A percentile compares a stretch with the other conserved stretches of the same genome.
phyloP scores from a whole-genome alignment of 1,140 invertebrate genomes.

The Drosophila saltans region DNA sequence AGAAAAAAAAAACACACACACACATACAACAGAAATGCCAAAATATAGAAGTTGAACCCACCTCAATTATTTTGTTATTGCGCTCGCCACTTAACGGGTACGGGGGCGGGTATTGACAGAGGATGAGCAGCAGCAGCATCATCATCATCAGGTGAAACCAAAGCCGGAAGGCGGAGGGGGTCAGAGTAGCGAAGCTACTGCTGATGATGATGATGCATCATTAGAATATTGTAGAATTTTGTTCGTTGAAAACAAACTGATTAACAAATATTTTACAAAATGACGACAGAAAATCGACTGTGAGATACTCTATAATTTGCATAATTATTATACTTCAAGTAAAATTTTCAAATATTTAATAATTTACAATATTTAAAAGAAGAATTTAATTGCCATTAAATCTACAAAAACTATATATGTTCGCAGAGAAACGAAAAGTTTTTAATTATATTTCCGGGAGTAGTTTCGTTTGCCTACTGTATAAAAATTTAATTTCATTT shows the following conservation, averaged over 20 bases:
- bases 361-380: too few relatives aligned
- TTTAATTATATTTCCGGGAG: too few relatives aligned
- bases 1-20: not conserved
- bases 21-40: not conserved
- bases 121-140: slow-evolving; percentile 12
- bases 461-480: too few relatives aligned
- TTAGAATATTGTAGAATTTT: slow-evolving; percentile 37
- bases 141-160: not conserved
- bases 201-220: slow-evolving; percentile 41
- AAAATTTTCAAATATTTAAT: too few relatives aligned
- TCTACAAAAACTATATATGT: too few relatives aligned
- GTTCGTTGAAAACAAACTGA: slow-evolving; percentile 56
- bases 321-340: too few relatives aligned
- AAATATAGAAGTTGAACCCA: slow-evolving; percentile 36
- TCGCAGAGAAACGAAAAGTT: too few relatives aligned
- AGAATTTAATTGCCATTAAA: too few relatives aligned
- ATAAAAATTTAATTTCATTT: too few relatives aligned
- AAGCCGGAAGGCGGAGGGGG: slow-evolving; percentile 3
- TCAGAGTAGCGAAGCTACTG: slow-evolving; percentile 26
- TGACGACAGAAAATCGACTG: not conserved
- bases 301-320: not conserved
- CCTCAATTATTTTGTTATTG: slow-evolving; percentile 62
- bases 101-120: not conserved
- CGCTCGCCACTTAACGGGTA: slow-evolving; percentile 27
- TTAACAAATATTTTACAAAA: slow-evolving; percentile 27